Percentiles rank a stretch among this genome's conserved stretches.
phyloP scores from a whole-genome alignment of 2,113 vertebrate species.

The Ctenodactylus gundi region DNA sequence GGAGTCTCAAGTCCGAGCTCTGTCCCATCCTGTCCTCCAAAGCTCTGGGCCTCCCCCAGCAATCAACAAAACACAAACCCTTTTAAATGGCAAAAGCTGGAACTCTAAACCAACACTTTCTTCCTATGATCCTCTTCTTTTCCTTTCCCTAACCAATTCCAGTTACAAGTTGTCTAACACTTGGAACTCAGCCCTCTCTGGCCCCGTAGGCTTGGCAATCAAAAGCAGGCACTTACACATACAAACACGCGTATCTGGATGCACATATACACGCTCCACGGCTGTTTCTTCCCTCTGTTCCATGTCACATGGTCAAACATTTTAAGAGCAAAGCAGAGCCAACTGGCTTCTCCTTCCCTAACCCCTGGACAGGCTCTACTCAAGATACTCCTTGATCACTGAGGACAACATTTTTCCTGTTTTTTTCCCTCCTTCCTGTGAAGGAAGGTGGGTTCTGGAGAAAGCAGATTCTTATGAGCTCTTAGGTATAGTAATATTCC shows the following conservation, averaged over 20 bases:
- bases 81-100: not conserved
- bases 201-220: not conserved
- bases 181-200: not conserved
- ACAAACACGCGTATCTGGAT: not conserved
- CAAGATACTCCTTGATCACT: not conserved
- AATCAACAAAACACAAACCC: not conserved
- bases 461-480: not conserved
- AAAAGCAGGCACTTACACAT: not conserved
- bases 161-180: not conserved
- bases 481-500: not conserved
- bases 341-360: not conserved
- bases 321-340: not conserved
- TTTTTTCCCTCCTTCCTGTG: not conserved
- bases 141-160: not conserved
- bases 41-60: not conserved
- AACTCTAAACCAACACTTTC: not conserved
- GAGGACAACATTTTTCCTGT: not conserved
- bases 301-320: not conserved
- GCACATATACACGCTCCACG: not conserved
- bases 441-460: not conserved
- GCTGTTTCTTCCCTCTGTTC: not conserved
- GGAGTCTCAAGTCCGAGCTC: not conserved
- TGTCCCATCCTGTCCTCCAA: not conserved
- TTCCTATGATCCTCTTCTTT: not conserved
- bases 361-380: not conserved